phyloP scores from a whole-genome alignment of 2,888 invertebrate species.

The Fragum whitleyi region DNA sequence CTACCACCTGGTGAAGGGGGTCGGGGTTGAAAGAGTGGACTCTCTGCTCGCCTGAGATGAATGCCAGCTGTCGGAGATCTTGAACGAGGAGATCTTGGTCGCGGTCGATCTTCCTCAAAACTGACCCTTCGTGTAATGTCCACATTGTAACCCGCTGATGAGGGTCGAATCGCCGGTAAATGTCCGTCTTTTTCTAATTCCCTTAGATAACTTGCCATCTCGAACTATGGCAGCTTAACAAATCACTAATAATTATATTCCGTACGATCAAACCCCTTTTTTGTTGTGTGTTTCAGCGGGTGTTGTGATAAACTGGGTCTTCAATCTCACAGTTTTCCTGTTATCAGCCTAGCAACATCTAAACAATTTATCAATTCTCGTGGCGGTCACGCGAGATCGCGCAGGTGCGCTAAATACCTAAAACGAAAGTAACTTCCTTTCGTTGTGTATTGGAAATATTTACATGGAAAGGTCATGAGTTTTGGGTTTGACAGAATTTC shows the following conservation, averaged over 20 bases:
- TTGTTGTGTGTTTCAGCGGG: conserved; percentile 33
- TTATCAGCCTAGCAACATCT: conserved; percentile 67
- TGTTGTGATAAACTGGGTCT: conserved; percentile 52
- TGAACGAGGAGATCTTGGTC: conserved; percentile 23
- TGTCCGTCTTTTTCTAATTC: conserved; percentile 51
- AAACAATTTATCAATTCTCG: conserved; percentile 57
- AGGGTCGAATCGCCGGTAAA: conserved; percentile 51
- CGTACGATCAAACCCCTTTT: neutral
- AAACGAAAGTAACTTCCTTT: conserved; percentile 28
- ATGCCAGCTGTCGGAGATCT: conserved; percentile 52
- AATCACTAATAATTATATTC: neutral
- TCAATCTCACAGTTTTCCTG: conserved; percentile 47
- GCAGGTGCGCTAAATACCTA: conserved; percentile 52
- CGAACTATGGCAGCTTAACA: conserved; percentile 13
- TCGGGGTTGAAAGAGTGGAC: conserved; percentile 63
- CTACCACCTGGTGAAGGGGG: conserved; percentile 66
- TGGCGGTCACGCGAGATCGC: conserved; percentile 40
- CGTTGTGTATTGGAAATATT: neutral
- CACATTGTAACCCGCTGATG: conserved; percentile 25
- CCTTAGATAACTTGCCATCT: conserved; percentile 60
- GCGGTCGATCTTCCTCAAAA: conserved; percentile 56
- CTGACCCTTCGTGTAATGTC: conserved; percentile 44
- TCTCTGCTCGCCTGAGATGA: conserved; percentile 37
- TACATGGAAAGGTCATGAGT: conserved; percentile 10
- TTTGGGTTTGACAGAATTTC: conserved; percentile 19